Base-by-base conservation (phyloP, 2,888 invertebrate genomes). In the Cheilosia vulpina region DNA sequence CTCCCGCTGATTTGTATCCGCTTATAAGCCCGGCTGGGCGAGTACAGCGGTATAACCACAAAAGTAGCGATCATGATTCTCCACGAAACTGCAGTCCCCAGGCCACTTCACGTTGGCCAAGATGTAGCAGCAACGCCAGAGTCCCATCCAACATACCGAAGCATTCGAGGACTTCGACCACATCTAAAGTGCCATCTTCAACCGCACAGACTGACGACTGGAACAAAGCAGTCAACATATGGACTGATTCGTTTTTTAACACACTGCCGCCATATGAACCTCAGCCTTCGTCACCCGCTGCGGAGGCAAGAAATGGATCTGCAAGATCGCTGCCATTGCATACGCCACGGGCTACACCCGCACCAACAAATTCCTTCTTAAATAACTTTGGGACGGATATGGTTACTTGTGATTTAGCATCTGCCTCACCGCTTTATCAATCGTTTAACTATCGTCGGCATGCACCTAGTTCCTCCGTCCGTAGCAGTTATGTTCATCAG, bases 201-300 rank as follows among this genome's bases (percentile, higher is more conserved):
- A 45, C 38, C 31, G 34, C 69, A 57, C 75, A 68, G 62, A 68
- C 72, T 80, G 76, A 85, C 31, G 85, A 85, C 68, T 85, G 85
- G 85, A 80, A 77, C 31, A 81, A 76, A 62, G 81, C 85, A 62
- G 81, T 80, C 68, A 85, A 81, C 57, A 85, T 81, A 66, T 85
- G 85, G 85, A 81, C 85, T 81, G 85, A 85, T 81, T 85, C 85
- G 21, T 68, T 85, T 63, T 63, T 85, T 19, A 85, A 71, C 4
- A 76, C 80, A 72, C 69, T 81, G 71, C 75, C 80, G 62, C 24
- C 72, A 13, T 78, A 72, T 17, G 72, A 76, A 38, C 72, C 71
- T 43, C 77, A 68, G 55, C 11, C 41, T 2, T 47, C 41, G 4
- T 27, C 47, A 27, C 24, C 63, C 15, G 11, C 58, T 38, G 45